These are phyloP conservation scores for Archegozetes longisetosus DNA, from an alignment of 1,140 invertebrate genomes.

Conservation along the genomic window DNA sequence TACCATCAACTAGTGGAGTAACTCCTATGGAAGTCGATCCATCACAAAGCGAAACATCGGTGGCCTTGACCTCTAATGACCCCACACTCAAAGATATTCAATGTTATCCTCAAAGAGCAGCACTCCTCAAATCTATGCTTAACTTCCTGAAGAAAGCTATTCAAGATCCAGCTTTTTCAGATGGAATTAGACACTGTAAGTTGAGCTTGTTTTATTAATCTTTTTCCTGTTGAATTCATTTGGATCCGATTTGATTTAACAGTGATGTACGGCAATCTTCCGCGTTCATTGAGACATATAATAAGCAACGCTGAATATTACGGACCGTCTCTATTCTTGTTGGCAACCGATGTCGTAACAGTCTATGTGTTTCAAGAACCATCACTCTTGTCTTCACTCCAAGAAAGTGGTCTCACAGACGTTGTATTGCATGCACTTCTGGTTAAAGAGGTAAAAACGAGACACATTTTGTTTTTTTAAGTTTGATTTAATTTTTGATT, in stretches of 20 bases:
- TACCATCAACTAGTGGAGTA: not conserved
- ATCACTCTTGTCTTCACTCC: conserved; percentile 60
- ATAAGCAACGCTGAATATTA: conserved; percentile 87
- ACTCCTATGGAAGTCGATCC: conserved; percentile 18
- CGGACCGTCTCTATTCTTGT: conserved; percentile 66
- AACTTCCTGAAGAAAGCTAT: conserved; percentile 80
- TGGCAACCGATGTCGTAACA: conserved; percentile 80
- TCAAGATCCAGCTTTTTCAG: conserved; percentile 56
- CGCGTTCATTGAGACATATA: conserved; percentile 66
- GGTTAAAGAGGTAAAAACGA: conserved; percentile 72
- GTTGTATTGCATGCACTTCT: conserved; percentile 69
- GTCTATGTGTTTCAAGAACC: conserved; percentile 89
- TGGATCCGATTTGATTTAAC: conserved; percentile 26
- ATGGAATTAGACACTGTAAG: conserved; percentile 53
- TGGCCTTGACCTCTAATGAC: not conserved
- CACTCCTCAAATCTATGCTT: conserved; percentile 69
- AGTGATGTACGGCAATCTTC: conserved; percentile 72
- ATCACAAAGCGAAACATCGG: not conserved
- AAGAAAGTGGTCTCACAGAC: conserved; percentile 77
- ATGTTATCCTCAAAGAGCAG: conserved; percentile 67
- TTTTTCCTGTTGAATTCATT: conserved; percentile 15
- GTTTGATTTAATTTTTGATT: conserved; percentile 2
- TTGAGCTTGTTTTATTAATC: conserved; percentile 28
- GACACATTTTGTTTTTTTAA: conserved; percentile 27
- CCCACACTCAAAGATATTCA: conserved; percentile 19